These are phyloP conservation scores for Pollenia griseotomentosa DNA, from an alignment of 2,888 invertebrate genomes.

Conservation along the genomic window DNA sequence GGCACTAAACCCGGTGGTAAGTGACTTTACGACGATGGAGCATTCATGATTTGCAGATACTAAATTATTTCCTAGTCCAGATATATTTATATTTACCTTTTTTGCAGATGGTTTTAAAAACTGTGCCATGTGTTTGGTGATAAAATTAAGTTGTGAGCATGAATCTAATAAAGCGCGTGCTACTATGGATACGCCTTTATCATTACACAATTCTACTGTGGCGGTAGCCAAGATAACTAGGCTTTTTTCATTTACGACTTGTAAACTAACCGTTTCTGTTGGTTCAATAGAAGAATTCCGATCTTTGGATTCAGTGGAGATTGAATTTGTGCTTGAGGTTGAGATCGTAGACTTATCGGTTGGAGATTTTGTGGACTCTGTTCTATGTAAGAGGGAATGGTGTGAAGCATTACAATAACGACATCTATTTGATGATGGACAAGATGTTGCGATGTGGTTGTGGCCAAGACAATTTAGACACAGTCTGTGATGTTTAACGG, in stretches of 20 bases:
- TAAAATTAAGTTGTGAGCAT: constrained; percentile 48
- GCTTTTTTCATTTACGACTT: constrained; percentile 8
- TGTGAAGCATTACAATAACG: constrained; percentile 12
- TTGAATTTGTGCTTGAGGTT: background rate
- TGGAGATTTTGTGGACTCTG: background rate
- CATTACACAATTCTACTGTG: constrained; percentile 1
- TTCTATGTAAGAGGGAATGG: constrained; percentile 16
- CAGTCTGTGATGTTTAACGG: constrained; percentile 1
- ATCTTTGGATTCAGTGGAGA: background rate
- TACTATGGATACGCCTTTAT: background rate
- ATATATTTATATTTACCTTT: constrained; percentile 22
- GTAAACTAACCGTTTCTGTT: background rate
- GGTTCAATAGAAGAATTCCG: no score
- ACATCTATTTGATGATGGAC: constrained; percentile 7
- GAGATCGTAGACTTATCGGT: background rate
- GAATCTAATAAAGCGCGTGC: constrained; percentile 53
- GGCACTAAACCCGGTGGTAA: background rate
- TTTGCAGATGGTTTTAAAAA: background rate
- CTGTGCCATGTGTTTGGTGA: constrained; percentile 33
- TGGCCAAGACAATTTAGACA: no score
- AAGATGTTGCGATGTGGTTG: background rate
- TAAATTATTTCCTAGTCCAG: constrained; percentile 5
- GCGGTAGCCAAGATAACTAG: constrained; percentile 24
- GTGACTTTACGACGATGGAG: background rate
- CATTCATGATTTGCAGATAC: background rate